phyloP scores from a whole-genome alignment of 2,888 invertebrate genomes.

The Ecdyonurus torrentis region DNA sequence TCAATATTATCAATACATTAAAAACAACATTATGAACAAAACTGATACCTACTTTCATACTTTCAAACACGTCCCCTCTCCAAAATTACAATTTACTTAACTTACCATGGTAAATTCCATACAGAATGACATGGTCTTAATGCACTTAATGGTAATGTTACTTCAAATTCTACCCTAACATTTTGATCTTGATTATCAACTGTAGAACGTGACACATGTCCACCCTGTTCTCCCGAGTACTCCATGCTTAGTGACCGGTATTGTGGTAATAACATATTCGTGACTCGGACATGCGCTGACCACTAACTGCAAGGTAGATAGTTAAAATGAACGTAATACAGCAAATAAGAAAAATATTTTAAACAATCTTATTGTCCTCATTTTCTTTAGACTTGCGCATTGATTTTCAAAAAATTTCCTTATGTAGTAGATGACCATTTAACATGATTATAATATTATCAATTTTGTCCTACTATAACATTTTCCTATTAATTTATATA shows the following conservation, averaged over 20 bases:
- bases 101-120: neutral
- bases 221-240: neutral
- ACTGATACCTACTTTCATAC: too few relatives aligned
- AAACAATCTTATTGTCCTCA: neutral
- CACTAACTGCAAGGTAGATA: neutral
- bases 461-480: too few relatives aligned
- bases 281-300: neutral
- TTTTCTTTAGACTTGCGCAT: neutral
- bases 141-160: neutral
- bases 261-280: neutral
- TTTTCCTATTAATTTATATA: too few relatives aligned
- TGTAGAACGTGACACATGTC: neutral
- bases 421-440: neutral
- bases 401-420: too few relatives aligned
- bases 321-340: neutral
- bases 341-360: neutral
- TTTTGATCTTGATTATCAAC: neutral
- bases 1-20: too few relatives aligned
- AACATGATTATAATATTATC: neutral
- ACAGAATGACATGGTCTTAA: neutral
- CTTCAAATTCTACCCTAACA: constrained; percentile 1
- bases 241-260: neutral
- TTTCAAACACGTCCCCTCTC: too few relatives aligned
- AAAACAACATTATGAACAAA: too few relatives aligned
- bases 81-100: too few relatives aligned